Conservation (phyloP, 2,113 vertebrate species). For the Perca flavescens region DNA sequence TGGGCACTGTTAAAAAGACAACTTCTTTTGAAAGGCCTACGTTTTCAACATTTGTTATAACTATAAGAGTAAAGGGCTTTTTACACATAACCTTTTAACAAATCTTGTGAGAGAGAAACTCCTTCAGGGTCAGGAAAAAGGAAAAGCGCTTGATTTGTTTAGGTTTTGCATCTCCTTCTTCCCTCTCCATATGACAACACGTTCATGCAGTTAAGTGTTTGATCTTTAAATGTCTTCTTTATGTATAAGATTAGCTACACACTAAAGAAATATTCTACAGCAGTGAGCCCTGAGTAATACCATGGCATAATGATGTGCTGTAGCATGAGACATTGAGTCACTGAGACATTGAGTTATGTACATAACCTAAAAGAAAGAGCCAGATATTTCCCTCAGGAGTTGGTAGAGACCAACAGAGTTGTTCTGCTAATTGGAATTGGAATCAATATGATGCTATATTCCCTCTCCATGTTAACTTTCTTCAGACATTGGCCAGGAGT, state of each 20-base stretch:
- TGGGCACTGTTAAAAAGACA: neutral
- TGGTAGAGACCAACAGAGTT: no score
- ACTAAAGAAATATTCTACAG: neutral
- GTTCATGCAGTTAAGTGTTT: constrained; percentile 1
- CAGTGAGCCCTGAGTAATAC: neutral
- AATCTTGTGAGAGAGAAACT: neutral
- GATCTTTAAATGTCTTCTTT: neutral
- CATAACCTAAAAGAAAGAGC: neutral
- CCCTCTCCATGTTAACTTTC: neutral
- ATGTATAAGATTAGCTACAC: neutral
- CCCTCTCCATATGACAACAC: constrained; percentile 2
- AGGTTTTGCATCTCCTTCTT: constrained; percentile 58
- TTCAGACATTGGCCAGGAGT: neutral
- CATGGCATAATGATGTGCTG: neutral
- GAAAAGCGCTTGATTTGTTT: constrained; percentile 52
- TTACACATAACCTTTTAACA: neutral
- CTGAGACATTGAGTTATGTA: neutral
- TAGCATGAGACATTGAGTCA: neutral
- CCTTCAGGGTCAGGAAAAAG: constrained; percentile 10
- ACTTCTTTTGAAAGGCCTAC: neutral
- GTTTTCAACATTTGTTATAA: neutral
- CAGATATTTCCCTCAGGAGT: neutral
- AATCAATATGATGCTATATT: neutral
- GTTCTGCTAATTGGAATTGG: neutral
- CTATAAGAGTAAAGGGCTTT: neutral